Evolutionary conservation across 2,113 vertebrate genomes (phyloP).

Genomic region (Chrysochloris asiatica): DNA sequence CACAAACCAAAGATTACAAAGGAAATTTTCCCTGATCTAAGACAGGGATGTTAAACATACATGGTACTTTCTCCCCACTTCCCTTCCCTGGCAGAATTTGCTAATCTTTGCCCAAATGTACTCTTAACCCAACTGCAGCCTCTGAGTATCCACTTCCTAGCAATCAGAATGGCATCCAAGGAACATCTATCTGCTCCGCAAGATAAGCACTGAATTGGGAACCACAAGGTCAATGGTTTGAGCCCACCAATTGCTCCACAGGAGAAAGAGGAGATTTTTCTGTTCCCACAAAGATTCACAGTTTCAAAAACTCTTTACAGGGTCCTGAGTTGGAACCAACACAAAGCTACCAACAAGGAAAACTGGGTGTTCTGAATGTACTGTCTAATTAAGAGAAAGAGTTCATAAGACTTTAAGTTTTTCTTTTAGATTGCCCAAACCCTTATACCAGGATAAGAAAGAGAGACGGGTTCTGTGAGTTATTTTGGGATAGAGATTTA

Average conservation of each 20-base stretch:
- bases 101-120: background rate
- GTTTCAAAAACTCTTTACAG: too few relatives aligned
- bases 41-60: background rate
- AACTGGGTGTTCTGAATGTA: background rate
- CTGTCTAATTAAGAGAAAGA: background rate
- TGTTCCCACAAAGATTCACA: too few relatives aligned
- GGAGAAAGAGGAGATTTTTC: too few relatives aligned
- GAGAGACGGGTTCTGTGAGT: background rate
- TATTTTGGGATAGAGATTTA: background rate
- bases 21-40: background rate
- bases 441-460: background rate
- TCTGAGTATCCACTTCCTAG: background rate
- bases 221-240: too few relatives aligned
- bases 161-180: background rate
- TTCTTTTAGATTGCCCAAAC: background rate
- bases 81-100: background rate
- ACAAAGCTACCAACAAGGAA: too few relatives aligned
- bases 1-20: background rate
- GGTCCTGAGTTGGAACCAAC: too few relatives aligned
- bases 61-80: background rate
- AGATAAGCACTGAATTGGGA: background rate
- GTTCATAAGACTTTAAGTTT: background rate
- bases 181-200: background rate
- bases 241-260: too few relatives aligned
- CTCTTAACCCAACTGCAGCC: background rate